Base-by-base conservation (phyloP, 2,113 vertebrate species). In the Dipodomys stephensi region DNA sequence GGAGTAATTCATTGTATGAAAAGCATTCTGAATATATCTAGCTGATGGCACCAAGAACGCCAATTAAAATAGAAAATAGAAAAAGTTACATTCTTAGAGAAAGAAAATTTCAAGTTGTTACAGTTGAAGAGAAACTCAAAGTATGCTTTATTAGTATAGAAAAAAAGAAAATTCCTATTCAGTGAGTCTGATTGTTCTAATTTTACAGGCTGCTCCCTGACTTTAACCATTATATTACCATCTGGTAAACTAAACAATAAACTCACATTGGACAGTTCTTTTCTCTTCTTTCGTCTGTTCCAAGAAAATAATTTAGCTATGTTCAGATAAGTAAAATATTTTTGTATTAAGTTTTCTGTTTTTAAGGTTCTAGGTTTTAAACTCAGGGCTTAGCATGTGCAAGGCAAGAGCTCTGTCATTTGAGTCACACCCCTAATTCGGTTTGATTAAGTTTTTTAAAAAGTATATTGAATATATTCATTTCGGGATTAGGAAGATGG, bases 21-120 rank as follows among this genome's bases (percentile, higher is more conserved):
- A 85, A 90, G 2, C 13, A 76, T 95, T 94, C 49, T 83, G 32
- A 93, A 89, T 92, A 28, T 73, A 94, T 32, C 69, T 93, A 91
- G 28, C 30, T 82, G n/a, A 87, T 91, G 23, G 67, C 15, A 95
- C 32, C 16, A 96, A 93, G 57, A 94, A 53, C 12, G 91, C 2
- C 28, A 88, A 92, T 93, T 95, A 90, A 92, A 93, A 83, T 32
- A 53, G 5, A 83, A 88, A 91, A 80, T 32, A 91, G 9, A 78
- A 96, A 49, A 49, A 49, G 9, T 49, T 49, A 2, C 49, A 49
- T 94, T 91, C 49, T 84, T 83, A 1, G 35, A 95, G 46, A 82
- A 84, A 93, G 0, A 82, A n/a, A 6, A 46, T 93, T 92, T 76
- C 25, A 88, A 80, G 28, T 90, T 93, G 72, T 79, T 67, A n/a